These are phyloP conservation scores for Tinea semifulvella DNA, from an alignment of 2,888 invertebrate genomes.

Conservation along the genomic window DNA sequence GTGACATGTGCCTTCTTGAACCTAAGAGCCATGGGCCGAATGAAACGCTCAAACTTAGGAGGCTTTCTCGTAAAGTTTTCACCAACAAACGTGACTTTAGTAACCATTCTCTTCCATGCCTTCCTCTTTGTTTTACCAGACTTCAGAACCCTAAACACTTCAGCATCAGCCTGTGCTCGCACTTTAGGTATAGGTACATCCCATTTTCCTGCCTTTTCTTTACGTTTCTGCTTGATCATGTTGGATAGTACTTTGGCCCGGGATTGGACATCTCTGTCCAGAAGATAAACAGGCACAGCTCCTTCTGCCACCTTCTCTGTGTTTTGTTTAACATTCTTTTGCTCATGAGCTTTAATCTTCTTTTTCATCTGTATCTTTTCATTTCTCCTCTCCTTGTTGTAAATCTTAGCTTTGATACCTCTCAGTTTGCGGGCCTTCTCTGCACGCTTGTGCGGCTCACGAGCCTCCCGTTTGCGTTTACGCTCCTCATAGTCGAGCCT, in stretches of 20 bases:
- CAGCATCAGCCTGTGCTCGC: constrained; percentile 93
- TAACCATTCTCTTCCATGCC: constrained; percentile 99
- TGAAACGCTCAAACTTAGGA: constrained; percentile 98
- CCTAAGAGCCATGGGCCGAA: constrained; percentile 95
- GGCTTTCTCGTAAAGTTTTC: constrained; percentile 99
- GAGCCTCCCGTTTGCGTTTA: constrained; percentile 94
- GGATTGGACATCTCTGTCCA: constrained; percentile 95
- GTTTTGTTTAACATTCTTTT: constrained; percentile 88
- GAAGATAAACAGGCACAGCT: constrained; percentile 94
- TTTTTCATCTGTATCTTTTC: constrained; percentile 99
- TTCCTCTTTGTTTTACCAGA: constrained; percentile 93
- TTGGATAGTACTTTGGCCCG: constrained; percentile 96
- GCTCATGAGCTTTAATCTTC: constrained; percentile 97
- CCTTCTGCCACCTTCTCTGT: constrained; percentile 88
- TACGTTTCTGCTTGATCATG: constrained; percentile 99
- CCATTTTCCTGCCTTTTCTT: constrained; percentile 99
- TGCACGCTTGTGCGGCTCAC: constrained; percentile 91
- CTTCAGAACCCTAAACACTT: constrained; percentile 93
- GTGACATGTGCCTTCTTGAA: constrained; percentile 99
- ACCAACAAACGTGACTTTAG: constrained; percentile 97
- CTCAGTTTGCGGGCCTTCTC: constrained; percentile 91
- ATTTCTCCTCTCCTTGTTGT: constrained; percentile 94
- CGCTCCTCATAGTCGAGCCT: constrained; percentile 98
- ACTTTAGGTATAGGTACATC: constrained; percentile 99
- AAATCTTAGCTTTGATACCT: constrained; percentile 97